Conservation (phyloP, 2,888 invertebrate species). For the Athalia rosae region DNA sequence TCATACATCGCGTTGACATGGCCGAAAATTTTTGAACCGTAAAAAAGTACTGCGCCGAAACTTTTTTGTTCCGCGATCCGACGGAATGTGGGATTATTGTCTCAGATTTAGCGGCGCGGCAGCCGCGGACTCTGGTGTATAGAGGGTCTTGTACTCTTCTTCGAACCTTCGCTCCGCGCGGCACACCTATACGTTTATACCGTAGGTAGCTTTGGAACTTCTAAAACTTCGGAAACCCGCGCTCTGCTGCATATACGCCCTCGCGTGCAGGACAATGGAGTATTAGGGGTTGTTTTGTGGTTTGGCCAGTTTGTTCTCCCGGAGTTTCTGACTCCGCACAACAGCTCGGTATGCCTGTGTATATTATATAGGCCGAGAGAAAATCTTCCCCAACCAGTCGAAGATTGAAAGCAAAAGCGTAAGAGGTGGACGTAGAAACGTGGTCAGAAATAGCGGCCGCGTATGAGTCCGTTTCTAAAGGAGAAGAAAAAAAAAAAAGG, state of each 20-base stretch:
- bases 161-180: background rate
- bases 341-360: too few relatives aligned
- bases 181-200: too few relatives aligned
- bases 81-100: conserved; percentile 27
- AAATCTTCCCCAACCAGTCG: background rate
- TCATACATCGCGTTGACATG: too few relatives aligned
- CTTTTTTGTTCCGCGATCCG: background rate
- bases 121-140: conserved; percentile 20
- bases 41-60: background rate
- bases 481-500: too few relatives aligned
- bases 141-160: conserved; percentile 28
- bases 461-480: too few relatives aligned
- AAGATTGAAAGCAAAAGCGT: too few relatives aligned
- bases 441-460: too few relatives aligned
- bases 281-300: conserved; percentile 14
- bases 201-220: background rate
- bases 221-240: background rate
- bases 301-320: background rate
- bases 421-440: too few relatives aligned
- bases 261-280: conserved; percentile 19
- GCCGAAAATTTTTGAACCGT: background rate
- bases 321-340: background rate
- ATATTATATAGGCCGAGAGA: background rate
- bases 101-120: background rate
- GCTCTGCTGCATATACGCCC: conserved; percentile 11